Evolutionary conservation across 2,113 vertebrate species (phyloP), one percentile per base, ranked within the genome.

Genomic region (Pollimyrus isidori): DNA sequence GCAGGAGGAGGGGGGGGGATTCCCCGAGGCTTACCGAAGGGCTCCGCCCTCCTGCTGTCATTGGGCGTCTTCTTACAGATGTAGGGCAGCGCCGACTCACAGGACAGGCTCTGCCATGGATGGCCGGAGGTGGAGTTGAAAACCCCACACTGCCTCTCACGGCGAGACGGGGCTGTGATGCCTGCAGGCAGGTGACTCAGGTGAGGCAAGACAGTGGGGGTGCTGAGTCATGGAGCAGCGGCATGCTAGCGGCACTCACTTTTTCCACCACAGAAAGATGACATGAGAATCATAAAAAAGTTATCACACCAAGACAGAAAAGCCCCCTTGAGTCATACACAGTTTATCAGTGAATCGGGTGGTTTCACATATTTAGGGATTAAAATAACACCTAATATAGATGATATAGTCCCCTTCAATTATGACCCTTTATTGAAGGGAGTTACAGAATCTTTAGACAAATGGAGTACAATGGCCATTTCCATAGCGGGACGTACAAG

Each of bases 21-120:
- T 85, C 39, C 39, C 56, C n/a, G 65, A 17, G 11, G 26, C 96
- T 96, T 93, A 99, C 98, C 97, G n/a, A 96, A 82, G 0, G 90
- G 94, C 93, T 97, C 95, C 3, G 93, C 90, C 94, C 89, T 90
- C n/a, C 76, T 91, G 76, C 94, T 95, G 92, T 92, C 88, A 53
- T 96, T 97, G 45, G 95, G 93, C 2, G 95, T 94, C 93, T 98
- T 98, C 94, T 99, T 98, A 93, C 98, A 99, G 89, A 98, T 88
- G 89, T 98, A 99, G 89, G 97, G 97, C 90, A 98, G 94, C 49
- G 95, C 93, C 6, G 95, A 95, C 50, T 97, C 96, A 93, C 98
- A 99, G 6, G 93, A 92, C 10, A 95, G 93, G 90, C 95, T 97
- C 89, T 93, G 95, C 98, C 98, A 99, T 89, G 93, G 91, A 2